A percentile compares a stretch with the other conserved stretches of the same genome.
phyloP scores from a whole-genome alignment of 2,888 invertebrate genomes.

The Heteromyza rotundicornis region DNA sequence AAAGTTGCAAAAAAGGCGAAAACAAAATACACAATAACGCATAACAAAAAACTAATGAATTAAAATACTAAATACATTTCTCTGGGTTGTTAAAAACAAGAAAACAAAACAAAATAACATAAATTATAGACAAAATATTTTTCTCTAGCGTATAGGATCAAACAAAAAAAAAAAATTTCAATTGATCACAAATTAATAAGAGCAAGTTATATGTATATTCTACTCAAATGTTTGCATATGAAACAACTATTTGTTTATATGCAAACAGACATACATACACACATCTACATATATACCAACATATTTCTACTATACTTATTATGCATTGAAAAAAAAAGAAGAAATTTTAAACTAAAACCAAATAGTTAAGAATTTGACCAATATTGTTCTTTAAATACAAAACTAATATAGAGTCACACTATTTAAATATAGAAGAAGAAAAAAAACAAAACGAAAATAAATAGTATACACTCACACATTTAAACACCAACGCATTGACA shows the following conservation, averaged over 20 bases:
- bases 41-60: not conserved
- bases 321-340: no score
- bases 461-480: no score
- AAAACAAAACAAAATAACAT: conserved; percentile 11
- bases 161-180: conserved; percentile 4
- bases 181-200: not conserved
- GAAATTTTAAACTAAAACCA: no score
- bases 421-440: conserved; percentile 8
- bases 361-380: conserved; percentile 39
- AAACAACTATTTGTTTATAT: conserved; percentile 9
- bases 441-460: conserved; percentile 22
- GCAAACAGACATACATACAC: conserved; percentile 17
- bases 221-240: conserved; percentile 9
- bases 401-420: not conserved
- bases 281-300: conserved; percentile 6
- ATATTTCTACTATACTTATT: conserved; percentile 2
- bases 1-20: no score
- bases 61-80: conserved; percentile 17
- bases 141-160: not conserved
- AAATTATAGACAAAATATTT: conserved; percentile 10
- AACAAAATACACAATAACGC: conserved; percentile 3
- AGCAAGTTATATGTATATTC: conserved; percentile 8
- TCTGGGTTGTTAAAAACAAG: conserved; percentile 23
- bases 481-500: not conserved
- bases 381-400: conserved; percentile 35